phyloP scores from a whole-genome alignment of 2,113 vertebrate species.

The Siniperca knerii region DNA sequence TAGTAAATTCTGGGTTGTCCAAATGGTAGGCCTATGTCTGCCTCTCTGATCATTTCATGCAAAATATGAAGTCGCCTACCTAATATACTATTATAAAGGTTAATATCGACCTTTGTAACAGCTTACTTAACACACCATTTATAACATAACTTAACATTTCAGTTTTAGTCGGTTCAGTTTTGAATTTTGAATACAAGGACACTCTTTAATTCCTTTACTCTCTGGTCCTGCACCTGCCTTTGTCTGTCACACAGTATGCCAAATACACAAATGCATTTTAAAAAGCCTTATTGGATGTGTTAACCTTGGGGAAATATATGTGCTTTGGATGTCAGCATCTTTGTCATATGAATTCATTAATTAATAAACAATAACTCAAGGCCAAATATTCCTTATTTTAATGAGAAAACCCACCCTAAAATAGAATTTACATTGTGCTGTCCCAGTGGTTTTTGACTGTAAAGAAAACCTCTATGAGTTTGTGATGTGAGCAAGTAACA shows the following conservation, averaged over 20 bases:
- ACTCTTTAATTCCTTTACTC: not conserved
- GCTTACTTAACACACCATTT: not conserved
- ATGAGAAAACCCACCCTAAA: not conserved
- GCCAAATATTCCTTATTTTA: slow-evolving; percentile 33
- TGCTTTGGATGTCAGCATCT: slow-evolving; percentile 29
- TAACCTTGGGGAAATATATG: slow-evolving; percentile 35
- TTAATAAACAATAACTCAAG: slow-evolving; percentile 38
- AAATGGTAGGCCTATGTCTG: not conserved
- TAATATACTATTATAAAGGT: not conserved
- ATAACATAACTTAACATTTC: not conserved
- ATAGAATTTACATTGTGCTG: slow-evolving; percentile 9
- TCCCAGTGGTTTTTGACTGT: not conserved
- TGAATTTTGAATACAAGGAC: not conserved
- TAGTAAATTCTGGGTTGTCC: not conserved
- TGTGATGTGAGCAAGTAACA: not conserved
- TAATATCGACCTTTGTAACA: not conserved
- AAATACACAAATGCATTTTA: slow-evolving; percentile 12
- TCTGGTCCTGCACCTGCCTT: not conserved
- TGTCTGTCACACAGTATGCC: not conserved
- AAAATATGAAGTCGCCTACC: not conserved
- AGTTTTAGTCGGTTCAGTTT: not conserved
- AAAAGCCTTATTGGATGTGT: slow-evolving; percentile 9
- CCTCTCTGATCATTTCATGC: not conserved
- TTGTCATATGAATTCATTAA: slow-evolving; percentile 39
- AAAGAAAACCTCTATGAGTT: not conserved